Evolutionary conservation across 2,888 invertebrate genomes (phyloP).

Genomic region (Acronicta leporina): DNA sequence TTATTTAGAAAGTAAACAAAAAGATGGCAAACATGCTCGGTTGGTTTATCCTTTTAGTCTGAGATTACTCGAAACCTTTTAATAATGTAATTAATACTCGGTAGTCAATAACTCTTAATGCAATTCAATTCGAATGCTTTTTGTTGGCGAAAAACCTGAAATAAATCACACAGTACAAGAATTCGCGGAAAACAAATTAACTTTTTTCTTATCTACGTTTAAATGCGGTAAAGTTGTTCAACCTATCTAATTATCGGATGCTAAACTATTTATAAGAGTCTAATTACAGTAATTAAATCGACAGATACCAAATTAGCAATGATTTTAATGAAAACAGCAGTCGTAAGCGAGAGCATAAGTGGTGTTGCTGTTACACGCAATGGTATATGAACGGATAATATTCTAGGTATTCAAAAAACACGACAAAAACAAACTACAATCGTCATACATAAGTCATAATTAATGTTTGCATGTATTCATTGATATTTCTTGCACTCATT

Average conservation of each 20-base stretch:
- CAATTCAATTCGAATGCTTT: neutral
- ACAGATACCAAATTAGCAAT: slow-evolving; percentile 53
- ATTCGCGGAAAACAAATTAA: slow-evolving; percentile 38
- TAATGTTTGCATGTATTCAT: too few relatives aligned
- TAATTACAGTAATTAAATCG: slow-evolving; percentile 58
- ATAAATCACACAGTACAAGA: slow-evolving; percentile 23
- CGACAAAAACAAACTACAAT: slow-evolving; percentile 17
- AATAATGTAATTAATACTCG: neutral
- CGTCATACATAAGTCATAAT: neutral
- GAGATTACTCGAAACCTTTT: neutral
- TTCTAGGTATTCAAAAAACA: slow-evolving; percentile 27
- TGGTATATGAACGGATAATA: slow-evolving; percentile 29
- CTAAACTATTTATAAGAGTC: slow-evolving; percentile 39
- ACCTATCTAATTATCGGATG: slow-evolving; percentile 50
- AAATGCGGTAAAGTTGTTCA: slow-evolving; percentile 42
- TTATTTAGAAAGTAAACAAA: too few relatives aligned
- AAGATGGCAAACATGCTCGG: too few relatives aligned
- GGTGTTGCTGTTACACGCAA: slow-evolving; percentile 59
- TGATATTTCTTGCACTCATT: too few relatives aligned
- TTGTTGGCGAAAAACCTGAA: slow-evolving; percentile 17
- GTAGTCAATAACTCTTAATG: slow-evolving; percentile 5
- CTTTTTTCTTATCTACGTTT: slow-evolving; percentile 27
- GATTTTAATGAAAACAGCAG: slow-evolving; percentile 56
- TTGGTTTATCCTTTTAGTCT: too few relatives aligned
- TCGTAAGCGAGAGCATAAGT: slow-evolving; percentile 42